Evolutionary conservation across 2,797 vertebrate genomes (phyloP).

Genomic region (Falco naumanni): DNA sequence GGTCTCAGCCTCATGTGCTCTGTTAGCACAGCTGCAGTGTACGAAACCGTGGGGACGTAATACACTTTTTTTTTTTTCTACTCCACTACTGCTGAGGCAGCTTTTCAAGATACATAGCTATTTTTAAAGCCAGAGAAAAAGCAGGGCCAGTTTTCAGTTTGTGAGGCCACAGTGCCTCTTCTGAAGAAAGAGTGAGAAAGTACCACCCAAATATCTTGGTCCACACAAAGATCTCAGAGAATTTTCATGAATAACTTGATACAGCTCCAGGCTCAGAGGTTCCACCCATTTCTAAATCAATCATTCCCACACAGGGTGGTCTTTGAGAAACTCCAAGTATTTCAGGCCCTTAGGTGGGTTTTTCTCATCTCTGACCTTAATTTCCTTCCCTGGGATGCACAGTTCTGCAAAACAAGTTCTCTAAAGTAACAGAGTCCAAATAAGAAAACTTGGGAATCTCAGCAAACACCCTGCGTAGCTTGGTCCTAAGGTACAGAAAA

Average conservation of each 20-base stretch:
- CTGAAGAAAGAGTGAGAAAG: constrained; percentile 8
- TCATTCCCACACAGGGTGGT: constrained; percentile 32
- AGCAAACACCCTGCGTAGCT: not conserved
- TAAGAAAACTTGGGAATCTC: not conserved
- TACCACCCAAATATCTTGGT: constrained; percentile 20
- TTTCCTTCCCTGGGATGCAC: not conserved
- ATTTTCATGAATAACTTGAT: constrained; percentile 36
- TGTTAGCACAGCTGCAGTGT: constrained; percentile 40
- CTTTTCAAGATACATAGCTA: constrained; percentile 34
- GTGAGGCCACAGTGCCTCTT: not conserved
- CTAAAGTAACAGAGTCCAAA: not conserved
- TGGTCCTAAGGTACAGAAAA: constrained; percentile 21
- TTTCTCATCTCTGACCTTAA: constrained; percentile 31
- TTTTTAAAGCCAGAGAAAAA: constrained; percentile 19
- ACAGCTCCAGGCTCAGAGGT: constrained; percentile 24
- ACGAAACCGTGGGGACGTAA: constrained; percentile 22
- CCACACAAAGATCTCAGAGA: constrained; percentile 1
- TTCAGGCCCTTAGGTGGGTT: constrained; percentile 27
- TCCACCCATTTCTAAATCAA: constrained; percentile 42
- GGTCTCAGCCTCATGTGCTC: not conserved
- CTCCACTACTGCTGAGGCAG: constrained; percentile 26
- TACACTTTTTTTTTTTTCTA: not conserved
- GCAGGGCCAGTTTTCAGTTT: not conserved
- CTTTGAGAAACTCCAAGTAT: constrained; percentile 7
- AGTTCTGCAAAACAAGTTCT: constrained; percentile 1